Percentiles rank a stretch among this genome's conserved stretches.
Evolutionary conservation across 2,797 vertebrate species (phyloP).

Genomic region (Myripristis jacobus): DNA sequence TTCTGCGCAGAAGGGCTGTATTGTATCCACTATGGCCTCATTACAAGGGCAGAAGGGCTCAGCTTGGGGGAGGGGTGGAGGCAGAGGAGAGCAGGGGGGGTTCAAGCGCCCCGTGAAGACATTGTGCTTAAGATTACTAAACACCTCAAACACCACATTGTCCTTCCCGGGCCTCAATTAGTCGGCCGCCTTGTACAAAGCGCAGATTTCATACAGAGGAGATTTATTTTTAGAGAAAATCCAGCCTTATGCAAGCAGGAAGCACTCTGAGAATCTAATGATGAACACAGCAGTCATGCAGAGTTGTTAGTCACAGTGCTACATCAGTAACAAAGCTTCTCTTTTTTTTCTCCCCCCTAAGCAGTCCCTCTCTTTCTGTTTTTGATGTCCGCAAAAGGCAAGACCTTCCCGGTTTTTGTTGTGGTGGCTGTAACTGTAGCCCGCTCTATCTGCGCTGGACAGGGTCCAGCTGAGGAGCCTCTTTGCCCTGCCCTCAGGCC

Average conservation of each 20-base stretch:
- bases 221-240: conserved; percentile 69
- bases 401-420: conserved; percentile 32
- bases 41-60: conserved; percentile 80
- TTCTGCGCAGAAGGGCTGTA: conserved; percentile 87
- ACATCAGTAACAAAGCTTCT: conserved; percentile 60
- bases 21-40: conserved; percentile 91
- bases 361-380: conserved; percentile 27
- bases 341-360: conserved; percentile 12
- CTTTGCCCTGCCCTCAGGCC: conserved; percentile 87
- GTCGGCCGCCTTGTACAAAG: conserved; percentile 60
- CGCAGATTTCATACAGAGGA: conserved; percentile 53
- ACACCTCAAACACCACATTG: conserved; percentile 79
- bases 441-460: conserved; percentile 68
- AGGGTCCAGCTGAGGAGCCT: conserved; percentile 80
- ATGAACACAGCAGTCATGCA: conserved; percentile 68
- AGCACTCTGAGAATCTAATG: conserved; percentile 67
- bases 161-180: conserved; percentile 71
- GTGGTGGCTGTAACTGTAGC: conserved; percentile 47
- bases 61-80: conserved; percentile 76
- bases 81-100: conserved; percentile 52
- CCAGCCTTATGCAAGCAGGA: conserved; percentile 57
- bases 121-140: conserved; percentile 83
- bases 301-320: conserved; percentile 62
- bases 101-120: conserved; percentile 74
- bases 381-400: conserved; percentile 53